phyloP scores from a whole-genome alignment of 2,797 vertebrate genomes.

The Huso huso region DNA sequence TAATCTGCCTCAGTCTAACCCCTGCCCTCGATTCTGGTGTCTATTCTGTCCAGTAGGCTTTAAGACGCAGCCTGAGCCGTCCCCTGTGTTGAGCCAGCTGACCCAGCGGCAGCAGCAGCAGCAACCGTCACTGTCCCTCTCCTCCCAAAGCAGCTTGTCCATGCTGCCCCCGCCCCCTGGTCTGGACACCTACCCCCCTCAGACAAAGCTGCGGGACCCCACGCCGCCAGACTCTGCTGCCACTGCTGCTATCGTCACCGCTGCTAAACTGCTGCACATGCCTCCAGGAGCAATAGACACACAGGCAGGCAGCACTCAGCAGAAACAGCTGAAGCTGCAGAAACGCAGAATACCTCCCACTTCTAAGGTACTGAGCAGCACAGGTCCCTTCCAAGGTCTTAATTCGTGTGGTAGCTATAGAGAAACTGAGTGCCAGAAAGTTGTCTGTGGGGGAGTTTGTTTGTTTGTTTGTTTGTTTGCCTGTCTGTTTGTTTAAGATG shows the following conservation, averaged over 20 bases:
- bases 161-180: constrained; percentile 44
- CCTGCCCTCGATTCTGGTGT: constrained; percentile 6
- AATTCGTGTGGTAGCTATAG: too few species aligned
- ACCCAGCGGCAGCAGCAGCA: constrained; percentile 73
- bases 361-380: constrained; percentile 66
- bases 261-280: constrained; percentile 63
- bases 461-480: too few species aligned
- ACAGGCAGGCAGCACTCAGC: constrained; percentile 61
- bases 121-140: constrained; percentile 51
- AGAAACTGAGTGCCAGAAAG: too few species aligned
- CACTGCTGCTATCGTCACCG: constrained; percentile 31
- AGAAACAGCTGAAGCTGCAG: constrained; percentile 81
- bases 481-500: too few species aligned
- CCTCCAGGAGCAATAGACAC: constrained; percentile 61
- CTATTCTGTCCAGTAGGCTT: constrained; percentile 66
- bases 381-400: too few species aligned
- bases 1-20: not conserved
- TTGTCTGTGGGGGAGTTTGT: too few species aligned
- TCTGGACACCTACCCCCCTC: constrained; percentile 60
- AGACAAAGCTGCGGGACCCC: constrained; percentile 55
- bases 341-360: constrained; percentile 82
- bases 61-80: constrained; percentile 90
- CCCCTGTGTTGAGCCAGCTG: constrained; percentile 85
- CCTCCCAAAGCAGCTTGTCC: constrained; percentile 50
- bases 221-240: constrained; percentile 45